A percentile compares a stretch with the other conserved stretches of the same genome.
Conservation (phyloP, 2,797 vertebrate genomes). For the Artibeus jamaicensis region DNA sequence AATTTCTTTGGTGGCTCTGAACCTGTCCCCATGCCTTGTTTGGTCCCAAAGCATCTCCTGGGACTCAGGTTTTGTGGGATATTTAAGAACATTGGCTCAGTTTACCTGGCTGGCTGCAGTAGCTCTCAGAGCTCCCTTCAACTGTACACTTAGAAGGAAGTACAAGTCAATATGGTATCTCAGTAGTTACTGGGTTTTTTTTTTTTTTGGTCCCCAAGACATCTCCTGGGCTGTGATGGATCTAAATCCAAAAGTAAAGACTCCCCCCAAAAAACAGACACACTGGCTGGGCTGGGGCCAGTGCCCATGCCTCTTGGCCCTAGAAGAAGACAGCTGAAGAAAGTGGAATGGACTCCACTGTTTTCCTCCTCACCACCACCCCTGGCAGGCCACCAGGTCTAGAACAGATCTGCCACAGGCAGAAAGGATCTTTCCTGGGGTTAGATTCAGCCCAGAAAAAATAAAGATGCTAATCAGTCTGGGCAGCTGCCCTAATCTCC, state of each 20-base stretch:
- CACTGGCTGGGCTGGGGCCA: not conserved
- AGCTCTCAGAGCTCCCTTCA: not conserved
- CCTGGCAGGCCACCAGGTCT: not conserved
- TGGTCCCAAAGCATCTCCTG: not conserved
- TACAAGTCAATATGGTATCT: not conserved
- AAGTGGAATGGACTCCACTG: not conserved
- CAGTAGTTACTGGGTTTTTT: not conserved
- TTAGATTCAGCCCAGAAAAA: not conserved
- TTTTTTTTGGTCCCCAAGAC: not conserved
- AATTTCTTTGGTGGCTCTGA: accelerated
- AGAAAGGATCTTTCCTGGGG: not conserved
- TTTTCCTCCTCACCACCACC: not conserved
- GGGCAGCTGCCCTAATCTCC: not conserved
- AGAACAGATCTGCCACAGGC: not conserved
- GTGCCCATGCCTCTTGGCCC: not conserved
- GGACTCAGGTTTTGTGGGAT: not conserved
- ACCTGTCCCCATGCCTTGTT: not conserved
- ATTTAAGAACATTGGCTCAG: not conserved
- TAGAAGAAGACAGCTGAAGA: not conserved
- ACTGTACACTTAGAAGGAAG: not conserved
- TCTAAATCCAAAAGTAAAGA: not conserved
- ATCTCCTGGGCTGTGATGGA: not conserved
- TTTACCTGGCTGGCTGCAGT: not conserved
- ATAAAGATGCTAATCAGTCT: constrained; percentile 10
- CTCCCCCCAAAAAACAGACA: not conserved